Evolutionary conservation across 2,797 vertebrate species (phyloP).

Genomic region (Limnodromus scolopaceus): DNA sequence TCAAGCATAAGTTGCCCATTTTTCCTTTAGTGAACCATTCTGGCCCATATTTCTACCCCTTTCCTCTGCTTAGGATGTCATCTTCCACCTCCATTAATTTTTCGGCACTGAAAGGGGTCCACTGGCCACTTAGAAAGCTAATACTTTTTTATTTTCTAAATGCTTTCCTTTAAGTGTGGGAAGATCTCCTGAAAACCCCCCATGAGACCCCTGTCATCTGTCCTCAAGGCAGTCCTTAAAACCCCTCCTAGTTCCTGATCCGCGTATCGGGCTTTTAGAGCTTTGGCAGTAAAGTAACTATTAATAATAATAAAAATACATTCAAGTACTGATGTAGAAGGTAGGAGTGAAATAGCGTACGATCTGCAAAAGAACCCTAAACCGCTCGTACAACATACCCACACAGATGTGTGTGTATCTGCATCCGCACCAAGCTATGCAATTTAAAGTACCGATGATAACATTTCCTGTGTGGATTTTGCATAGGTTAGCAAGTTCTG

Average conservation of each 20-base stretch:
- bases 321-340: not conserved
- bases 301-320: not conserved
- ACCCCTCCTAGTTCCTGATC: not conserved
- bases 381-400: not conserved
- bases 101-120: fast-evolving
- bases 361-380: not conserved
- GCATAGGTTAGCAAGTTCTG: not conserved
- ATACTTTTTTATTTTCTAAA: not conserved
- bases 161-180: not conserved
- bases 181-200: not conserved
- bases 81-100: not conserved
- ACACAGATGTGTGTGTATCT: not conserved
- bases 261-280: not conserved
- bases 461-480: not conserved
- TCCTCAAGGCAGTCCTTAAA: not conserved
- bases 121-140: not conserved
- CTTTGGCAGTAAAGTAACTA: not conserved
- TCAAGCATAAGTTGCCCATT: not conserved
- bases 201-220: not conserved
- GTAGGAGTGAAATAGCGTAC: not conserved
- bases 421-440: not conserved
- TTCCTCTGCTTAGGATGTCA: not conserved
- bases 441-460: not conserved
- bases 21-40: not conserved
- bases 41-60: fast-evolving